Evolutionary conservation across 2,888 invertebrate genomes (phyloP), one percentile per base, ranked within the genome.

Genomic region (Catocala nupta): DNA sequence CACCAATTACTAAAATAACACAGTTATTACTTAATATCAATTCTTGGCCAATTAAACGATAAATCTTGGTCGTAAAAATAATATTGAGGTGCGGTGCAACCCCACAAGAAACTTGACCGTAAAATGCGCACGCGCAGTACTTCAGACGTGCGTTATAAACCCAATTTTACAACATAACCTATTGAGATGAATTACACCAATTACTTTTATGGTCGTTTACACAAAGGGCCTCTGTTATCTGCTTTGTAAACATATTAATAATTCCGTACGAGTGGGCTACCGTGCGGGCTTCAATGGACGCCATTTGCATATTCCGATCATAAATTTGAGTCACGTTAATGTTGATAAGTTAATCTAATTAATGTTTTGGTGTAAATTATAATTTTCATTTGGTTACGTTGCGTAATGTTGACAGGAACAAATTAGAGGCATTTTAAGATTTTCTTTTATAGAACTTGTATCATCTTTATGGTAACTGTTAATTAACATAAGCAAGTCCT

Each of bases 101-200:
- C 77, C 81, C 63, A 56, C 61, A 68, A 68, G 65, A 65, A 71
- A 78, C 67, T 81, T 79, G 76, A 81, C 79, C 81, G 68, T 78
- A 68, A 81, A 85, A 82, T 82, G 68, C 71, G 70, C 79, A 77
- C 81, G 81, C 61, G 13, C 11, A 55, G 65, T 62, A 68, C 62
- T 48, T 25, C 13, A 12, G 52, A 43, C 65, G 55, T 43, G n/a
- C 58, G 72, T 65, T 72, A 67, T 77, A 82, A 78, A 82, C 84
- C 84, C 81, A 86, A 85, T 86, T 86, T 82, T 79, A 80, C 64
- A 78, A 77, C 78, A 70, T 80, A 80, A 83, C 67, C 84, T 86
- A 89, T 89, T 87, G 87, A 89, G 88, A 92, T 76, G 83, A 88
- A 92, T 91, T 88, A 86, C 86, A 72, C 76, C 87, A 88, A 91